Base-by-base conservation (phyloP, 1,140 invertebrate species). In the Whitmania pigra region DNA sequence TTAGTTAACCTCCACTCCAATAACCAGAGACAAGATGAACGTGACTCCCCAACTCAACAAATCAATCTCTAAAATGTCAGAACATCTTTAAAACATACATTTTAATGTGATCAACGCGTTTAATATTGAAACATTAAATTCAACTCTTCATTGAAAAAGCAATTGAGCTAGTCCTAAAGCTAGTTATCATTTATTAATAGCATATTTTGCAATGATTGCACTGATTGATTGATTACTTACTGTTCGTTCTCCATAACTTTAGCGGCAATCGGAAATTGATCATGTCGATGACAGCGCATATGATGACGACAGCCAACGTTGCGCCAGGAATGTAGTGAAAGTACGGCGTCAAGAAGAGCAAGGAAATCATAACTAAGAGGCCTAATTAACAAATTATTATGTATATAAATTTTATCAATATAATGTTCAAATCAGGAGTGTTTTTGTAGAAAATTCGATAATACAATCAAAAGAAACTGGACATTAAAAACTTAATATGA, bases 21-120 rank as follows among this genome's bases (percentile, higher is more conserved):
- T 85, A 0, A 87, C 80, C 3, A 95, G 83, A 73, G 92, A 93
- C 18, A 90, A 81, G 0, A 91, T 79, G 78, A 95, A 94, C 17
- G 92, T 94, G 0, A 88, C 86, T 36, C 89, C 83, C 1, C 88
- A 87, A 0, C 89, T 87, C 22, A 91, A 80, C 25, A 92, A 81
- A 79, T 92, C 90, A 15, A 85, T 83, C 85, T 87, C 82, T 90
- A 85, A 75, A 68, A 63, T n/a, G 53, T 25, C 69, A 70, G 17
- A 20, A 53, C 22, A 63, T 63, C n/a, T n/a, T n/a, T 31, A 4
- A 63, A 63, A 63, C 5, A 11, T 49, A 13, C 43, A 49, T 49
- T 36, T 36, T 36, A 36, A 49, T 49, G 5, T 49, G 9, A 49
- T 7, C 13, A 11, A 17, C 40, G 40, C 5, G 40, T 5, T 43